phyloP scores from a whole-genome alignment of 2,888 invertebrate species.

The Ochropleura leucogaster region DNA sequence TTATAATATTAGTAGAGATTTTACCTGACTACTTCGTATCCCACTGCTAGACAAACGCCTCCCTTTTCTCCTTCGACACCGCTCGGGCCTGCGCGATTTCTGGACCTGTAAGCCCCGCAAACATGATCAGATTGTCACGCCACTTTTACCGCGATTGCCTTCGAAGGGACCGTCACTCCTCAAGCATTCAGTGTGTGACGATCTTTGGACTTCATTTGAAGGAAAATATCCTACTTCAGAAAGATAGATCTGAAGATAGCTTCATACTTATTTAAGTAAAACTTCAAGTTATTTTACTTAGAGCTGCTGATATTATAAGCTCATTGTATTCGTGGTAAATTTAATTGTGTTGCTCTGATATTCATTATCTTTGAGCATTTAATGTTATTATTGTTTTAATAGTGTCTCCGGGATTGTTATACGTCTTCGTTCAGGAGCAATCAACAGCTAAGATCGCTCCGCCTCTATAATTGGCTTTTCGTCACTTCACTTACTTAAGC shows the following conservation, averaged over 20 bases:
- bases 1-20: too few species aligned
- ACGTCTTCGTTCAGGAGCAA: neutral
- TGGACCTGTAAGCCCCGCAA: too few species aligned
- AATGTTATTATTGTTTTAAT: neutral
- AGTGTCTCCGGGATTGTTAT: neutral
- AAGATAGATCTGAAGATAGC: neutral
- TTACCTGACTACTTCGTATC: too few species aligned
- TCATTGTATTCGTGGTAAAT: too few species aligned
- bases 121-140: too few species aligned
- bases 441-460: neutral
- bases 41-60: too few species aligned
- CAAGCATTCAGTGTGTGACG: too few species aligned
- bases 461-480: slow-evolving; percentile 30
- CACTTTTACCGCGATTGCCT: too few species aligned
- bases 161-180: too few species aligned
- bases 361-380: neutral
- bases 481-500: slow-evolving; percentile 13
- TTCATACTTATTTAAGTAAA: neutral
- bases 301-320: neutral
- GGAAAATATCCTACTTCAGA: neutral
- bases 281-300: neutral
- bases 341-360: neutral
- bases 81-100: too few species aligned
- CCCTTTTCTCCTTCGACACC: too few species aligned
- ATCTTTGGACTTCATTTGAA: neutral